Conservation (phyloP, 2,113 vertebrate genomes). For the Bubalus kerabau region DNA sequence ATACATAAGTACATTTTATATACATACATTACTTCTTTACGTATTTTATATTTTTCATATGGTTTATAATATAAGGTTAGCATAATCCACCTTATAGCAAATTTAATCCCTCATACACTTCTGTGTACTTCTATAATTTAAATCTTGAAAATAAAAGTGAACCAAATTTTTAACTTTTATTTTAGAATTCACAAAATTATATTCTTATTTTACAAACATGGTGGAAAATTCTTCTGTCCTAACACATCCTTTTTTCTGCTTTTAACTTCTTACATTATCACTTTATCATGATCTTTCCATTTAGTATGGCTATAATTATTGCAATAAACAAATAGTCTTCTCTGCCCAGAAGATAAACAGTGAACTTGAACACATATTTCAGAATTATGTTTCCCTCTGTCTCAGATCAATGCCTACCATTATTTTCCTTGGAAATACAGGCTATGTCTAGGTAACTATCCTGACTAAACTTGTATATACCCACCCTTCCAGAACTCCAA, state of each 20-base stretch:
- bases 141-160: constrained; percentile 9
- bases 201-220: background rate
- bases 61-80: background rate
- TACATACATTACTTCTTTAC: background rate
- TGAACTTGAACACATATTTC: background rate
- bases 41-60: background rate
- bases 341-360: background rate
- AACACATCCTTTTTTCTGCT: background rate
- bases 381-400: background rate
- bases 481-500: constrained; percentile 57
- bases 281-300: background rate
- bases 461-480: background rate
- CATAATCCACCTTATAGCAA: background rate
- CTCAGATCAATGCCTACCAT: background rate
- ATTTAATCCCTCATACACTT: background rate
- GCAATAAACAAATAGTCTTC: background rate
- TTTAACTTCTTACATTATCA: background rate
- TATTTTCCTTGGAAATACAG: constrained; percentile 52
- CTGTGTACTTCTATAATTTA: background rate
- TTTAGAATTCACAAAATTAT: background rate
- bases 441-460: constrained; percentile 37
- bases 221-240: background rate
- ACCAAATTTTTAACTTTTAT: background rate
- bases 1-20: background rate
- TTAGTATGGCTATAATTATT: background rate